A percentile compares a stretch with the other conserved stretches of the same genome.
phyloP scores from a whole-genome alignment of 2,113 vertebrate genomes.

The Oreochromis aureus region DNA sequence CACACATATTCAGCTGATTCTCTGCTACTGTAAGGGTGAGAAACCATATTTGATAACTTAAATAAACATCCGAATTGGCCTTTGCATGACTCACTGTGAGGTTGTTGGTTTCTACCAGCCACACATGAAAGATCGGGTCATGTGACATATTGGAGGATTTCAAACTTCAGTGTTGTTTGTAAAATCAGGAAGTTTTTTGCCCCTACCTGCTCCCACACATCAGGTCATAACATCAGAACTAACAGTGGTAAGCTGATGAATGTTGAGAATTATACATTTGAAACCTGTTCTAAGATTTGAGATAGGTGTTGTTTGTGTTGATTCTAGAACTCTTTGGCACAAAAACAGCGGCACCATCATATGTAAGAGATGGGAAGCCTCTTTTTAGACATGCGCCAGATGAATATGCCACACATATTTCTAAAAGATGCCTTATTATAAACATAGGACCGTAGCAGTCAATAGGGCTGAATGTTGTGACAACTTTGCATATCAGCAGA shows the following conservation, averaged over 20 bases:
- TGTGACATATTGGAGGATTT: not conserved
- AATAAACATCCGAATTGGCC: not conserved
- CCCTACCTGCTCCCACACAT: not conserved
- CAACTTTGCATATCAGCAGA: not conserved
- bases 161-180: not conserved
- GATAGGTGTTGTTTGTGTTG: not conserved
- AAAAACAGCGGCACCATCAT: not conserved
- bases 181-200: not conserved
- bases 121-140: not conserved
- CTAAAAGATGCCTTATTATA: not conserved
- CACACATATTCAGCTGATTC: not conserved
- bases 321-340: not conserved
- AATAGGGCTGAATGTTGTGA: not conserved
- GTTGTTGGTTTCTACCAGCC: not conserved
- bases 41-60: not conserved
- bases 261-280: not conserved
- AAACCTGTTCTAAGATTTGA: not conserved
- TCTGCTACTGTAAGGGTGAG: not conserved
- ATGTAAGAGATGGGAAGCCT: not conserved
- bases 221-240: not conserved
- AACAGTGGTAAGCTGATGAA: not conserved
- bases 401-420: not conserved
- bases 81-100: accelerated
- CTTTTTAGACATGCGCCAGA: not conserved
- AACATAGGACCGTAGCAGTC: not conserved